These are phyloP conservation scores for Punctoribates punctum DNA, from an alignment of 2,888 invertebrate species.

Conservation along the genomic window DNA sequence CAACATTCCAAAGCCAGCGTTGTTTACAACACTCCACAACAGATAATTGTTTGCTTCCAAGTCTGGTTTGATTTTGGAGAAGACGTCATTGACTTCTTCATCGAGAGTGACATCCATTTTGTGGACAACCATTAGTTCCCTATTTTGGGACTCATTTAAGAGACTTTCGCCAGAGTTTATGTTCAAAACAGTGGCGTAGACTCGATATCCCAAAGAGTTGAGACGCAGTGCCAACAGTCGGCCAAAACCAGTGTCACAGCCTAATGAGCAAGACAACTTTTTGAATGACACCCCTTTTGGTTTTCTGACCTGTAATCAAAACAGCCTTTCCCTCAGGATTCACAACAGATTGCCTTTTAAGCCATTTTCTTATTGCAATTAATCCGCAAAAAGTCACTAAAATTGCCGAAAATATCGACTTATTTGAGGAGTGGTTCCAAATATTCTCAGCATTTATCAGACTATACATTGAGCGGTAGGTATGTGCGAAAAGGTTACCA, in stretches of 20 bases:
- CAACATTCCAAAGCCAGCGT: constrained; percentile 56
- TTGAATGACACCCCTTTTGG: no score
- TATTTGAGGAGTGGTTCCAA: no score
- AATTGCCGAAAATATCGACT: no score
- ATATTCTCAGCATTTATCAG: no score
- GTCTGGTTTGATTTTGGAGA: constrained; percentile 48
- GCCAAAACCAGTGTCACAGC: constrained; percentile 40
- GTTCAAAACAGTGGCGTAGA: constrained; percentile 25
- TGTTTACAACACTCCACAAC: constrained; percentile 58
- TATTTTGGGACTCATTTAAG: neutral
- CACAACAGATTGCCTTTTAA: no score
- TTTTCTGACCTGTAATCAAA: constrained; percentile 37
- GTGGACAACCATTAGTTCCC: constrained; percentile 49
- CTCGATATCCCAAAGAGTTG: constrained; percentile 29
- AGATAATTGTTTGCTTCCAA: constrained; percentile 49
- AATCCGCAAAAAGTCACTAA: no score
- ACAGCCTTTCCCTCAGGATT: constrained; percentile 66
- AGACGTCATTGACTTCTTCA: constrained; percentile 50
- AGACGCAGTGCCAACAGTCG: neutral
- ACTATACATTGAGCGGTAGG: no score
- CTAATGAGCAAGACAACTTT: neutral
- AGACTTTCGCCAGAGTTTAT: neutral
- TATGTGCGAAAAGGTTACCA: no score
- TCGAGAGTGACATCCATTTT: constrained; percentile 52
- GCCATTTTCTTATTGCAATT: no score